These are phyloP conservation scores for Achlya flavicornis DNA, from an alignment of 2,888 invertebrate genomes.

Conservation along the genomic window DNA sequence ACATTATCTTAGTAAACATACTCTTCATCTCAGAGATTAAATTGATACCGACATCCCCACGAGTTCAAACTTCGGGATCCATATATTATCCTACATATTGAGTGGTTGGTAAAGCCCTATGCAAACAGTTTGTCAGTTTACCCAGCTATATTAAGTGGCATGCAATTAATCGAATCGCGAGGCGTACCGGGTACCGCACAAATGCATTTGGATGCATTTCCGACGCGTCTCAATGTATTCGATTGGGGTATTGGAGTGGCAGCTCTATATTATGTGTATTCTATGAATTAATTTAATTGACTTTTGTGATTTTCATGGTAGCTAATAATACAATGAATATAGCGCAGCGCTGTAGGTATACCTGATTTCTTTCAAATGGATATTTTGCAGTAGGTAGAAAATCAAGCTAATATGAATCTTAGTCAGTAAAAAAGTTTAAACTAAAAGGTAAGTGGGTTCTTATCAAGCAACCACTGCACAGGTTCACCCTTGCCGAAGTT, in stretches of 20 bases:
- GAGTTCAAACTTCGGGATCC: neutral
- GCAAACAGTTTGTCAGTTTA: slow-evolving; percentile 1
- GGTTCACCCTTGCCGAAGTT: no score
- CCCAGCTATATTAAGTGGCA: slow-evolving; percentile 25
- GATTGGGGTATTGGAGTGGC: neutral
- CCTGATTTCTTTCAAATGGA: no score
- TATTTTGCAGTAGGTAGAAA: no score
- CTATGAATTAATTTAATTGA: neutral
- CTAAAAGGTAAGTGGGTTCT: no score
- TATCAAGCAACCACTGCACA: no score
- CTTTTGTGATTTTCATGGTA: neutral
- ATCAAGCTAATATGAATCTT: no score
- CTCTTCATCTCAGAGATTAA: neutral
- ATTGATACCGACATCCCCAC: neutral
- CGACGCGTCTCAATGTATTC: slow-evolving; percentile 16
- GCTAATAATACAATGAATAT: no score
- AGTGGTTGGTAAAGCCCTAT: neutral
- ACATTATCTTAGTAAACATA: no score
- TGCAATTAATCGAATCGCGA: slow-evolving; percentile 29
- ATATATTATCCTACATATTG: neutral
- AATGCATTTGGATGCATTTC: slow-evolving; percentile 34
- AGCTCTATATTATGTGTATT: neutral
- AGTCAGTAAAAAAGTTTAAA: no score
- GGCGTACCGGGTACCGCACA: slow-evolving; percentile 25
- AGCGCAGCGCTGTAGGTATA: no score